Conservation (phyloP, 2,797 vertebrate species). For the Heliangelus exortis region DNA sequence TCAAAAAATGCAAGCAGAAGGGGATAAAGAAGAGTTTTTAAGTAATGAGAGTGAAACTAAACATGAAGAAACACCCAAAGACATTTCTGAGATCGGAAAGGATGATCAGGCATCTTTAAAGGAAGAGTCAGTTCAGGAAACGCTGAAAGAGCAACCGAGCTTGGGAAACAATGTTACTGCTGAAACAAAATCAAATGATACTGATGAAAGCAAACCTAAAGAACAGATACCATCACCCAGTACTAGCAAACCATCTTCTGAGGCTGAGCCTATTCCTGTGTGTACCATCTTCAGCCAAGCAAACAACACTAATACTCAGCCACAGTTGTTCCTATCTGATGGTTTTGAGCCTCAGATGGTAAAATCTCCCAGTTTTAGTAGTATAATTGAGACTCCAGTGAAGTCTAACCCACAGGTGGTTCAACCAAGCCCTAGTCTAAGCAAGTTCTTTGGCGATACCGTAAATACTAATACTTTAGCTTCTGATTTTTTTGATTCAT, state of each 20-base stretch:
- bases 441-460: slow-evolving; percentile 93
- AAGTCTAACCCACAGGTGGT: slow-evolving; percentile 85
- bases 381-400: slow-evolving; percentile 80
- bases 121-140: slow-evolving; percentile 61
- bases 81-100: slow-evolving; percentile 64
- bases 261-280: slow-evolving; percentile 84
- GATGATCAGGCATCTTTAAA: slow-evolving; percentile 56
- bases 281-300: slow-evolving; percentile 95
- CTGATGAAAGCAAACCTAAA: slow-evolving; percentile 16
- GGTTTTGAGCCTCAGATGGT: slow-evolving; percentile 97
- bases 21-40: slow-evolving; percentile 47
- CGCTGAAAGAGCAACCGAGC: slow-evolving; percentile 10
- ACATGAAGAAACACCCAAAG: slow-evolving; percentile 67
- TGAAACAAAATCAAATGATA: neutral
- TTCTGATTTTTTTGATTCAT: slow-evolving; percentile 97
- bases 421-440: slow-evolving; percentile 97
- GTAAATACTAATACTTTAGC: slow-evolving; percentile 84
- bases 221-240: neutral
- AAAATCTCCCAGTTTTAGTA: slow-evolving; percentile 94
- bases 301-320: slow-evolving; percentile 73
- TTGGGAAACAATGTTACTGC: neutral
- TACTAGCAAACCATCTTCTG: slow-evolving; percentile 42
- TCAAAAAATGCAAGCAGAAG: neutral
- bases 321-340: slow-evolving; percentile 82
- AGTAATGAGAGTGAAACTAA: slow-evolving; percentile 69